A percentile compares a stretch with the other conserved stretches of the same genome.
phyloP scores from a whole-genome alignment of 2,113 vertebrate genomes.

The Paralichthys olivaceus region DNA sequence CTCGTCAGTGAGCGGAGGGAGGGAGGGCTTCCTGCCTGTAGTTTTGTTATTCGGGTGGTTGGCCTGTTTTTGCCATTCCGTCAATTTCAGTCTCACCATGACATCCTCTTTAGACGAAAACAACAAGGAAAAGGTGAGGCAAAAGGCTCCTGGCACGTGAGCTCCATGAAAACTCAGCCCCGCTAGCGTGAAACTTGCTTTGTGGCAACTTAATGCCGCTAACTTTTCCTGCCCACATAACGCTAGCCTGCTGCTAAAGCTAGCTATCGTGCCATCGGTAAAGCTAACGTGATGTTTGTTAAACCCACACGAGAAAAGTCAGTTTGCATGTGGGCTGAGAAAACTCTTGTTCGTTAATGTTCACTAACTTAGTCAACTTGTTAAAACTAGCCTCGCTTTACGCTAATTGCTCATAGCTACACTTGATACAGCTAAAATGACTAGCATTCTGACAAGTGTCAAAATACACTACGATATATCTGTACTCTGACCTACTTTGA shows the following conservation, averaged over 20 bases:
- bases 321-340: neutral
- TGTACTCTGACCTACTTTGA: too few relatives aligned
- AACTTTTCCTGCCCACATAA: slow-evolving; percentile 35
- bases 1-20: slow-evolving; percentile 44
- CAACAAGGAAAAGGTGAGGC: slow-evolving; percentile 78
- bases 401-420: too few relatives aligned
- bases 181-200: slow-evolving; percentile 23
- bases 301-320: neutral
- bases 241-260: slow-evolving; percentile 44
- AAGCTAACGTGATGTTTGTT: too few relatives aligned
- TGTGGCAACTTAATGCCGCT: slow-evolving; percentile 41
- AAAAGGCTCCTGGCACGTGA: neutral
- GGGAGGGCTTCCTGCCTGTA: slow-evolving; percentile 49
- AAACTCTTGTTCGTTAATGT: neutral
- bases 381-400: neutral
- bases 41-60: slow-evolving; percentile 54
- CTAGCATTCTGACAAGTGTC: too few relatives aligned
- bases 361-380: neutral
- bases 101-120: slow-evolving; percentile 76
- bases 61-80: slow-evolving; percentile 20
- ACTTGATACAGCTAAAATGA: too few relatives aligned
- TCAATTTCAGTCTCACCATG: slow-evolving; percentile 61
- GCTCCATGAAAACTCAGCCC: neutral
- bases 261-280: slow-evolving; percentile 14
- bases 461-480: too few relatives aligned